phyloP scores from a whole-genome alignment of 2,113 vertebrate species.

The Tragelaphus imberbis region DNA sequence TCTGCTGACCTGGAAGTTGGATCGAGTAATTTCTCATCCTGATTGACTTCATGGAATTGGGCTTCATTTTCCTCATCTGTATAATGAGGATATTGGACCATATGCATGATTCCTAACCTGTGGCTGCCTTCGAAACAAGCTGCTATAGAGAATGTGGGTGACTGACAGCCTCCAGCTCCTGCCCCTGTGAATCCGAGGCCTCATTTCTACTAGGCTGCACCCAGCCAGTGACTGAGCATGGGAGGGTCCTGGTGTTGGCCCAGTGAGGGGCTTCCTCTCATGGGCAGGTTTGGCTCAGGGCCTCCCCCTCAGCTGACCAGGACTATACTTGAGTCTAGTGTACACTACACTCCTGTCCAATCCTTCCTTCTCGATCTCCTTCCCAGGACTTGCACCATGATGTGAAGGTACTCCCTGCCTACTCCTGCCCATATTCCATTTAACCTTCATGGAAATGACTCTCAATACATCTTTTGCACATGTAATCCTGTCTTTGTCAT shows the following conservation, averaged over 20 bases:
- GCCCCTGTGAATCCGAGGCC: not conserved
- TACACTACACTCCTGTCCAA: not conserved
- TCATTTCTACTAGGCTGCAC: not conserved
- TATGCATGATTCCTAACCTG: not conserved
- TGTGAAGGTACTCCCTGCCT: not conserved
- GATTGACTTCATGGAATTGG: not conserved
- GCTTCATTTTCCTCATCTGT: not conserved
- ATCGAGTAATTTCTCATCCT: not conserved
- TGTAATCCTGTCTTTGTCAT: not conserved
- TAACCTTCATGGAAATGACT: not conserved
- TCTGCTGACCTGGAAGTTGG: not conserved
- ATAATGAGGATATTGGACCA: not conserved
- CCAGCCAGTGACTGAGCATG: not conserved
- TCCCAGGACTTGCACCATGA: not conserved
- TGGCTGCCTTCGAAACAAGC: not conserved
- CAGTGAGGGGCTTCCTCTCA: not conserved
- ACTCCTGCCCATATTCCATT: not conserved
- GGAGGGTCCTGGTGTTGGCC: not conserved
- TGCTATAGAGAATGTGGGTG: not conserved
- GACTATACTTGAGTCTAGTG: not conserved
- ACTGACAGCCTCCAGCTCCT: not conserved
- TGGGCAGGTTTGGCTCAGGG: not conserved
- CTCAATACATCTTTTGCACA: not conserved
- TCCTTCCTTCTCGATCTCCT: not conserved
- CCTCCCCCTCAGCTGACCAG: not conserved